Conservation (phyloP, 2,888 invertebrate genomes). For the Chalcosyrphus nemorum region DNA sequence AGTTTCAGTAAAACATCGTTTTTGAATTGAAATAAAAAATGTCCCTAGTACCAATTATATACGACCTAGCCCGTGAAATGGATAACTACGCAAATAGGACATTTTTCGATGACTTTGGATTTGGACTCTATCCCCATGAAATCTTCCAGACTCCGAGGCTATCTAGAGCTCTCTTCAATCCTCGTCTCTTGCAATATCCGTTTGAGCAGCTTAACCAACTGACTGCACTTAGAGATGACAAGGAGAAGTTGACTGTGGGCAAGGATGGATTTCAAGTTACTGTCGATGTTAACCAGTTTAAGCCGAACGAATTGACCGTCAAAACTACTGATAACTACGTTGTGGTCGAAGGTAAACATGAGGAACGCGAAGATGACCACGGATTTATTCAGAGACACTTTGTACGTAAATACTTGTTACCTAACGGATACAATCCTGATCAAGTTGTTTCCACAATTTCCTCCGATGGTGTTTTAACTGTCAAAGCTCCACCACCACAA, state of each 20-base stretch:
- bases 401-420: constrained; percentile 87
- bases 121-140: constrained; percentile 55
- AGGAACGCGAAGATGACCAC: constrained; percentile 86
- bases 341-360: constrained; percentile 88
- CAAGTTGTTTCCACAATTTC: constrained; percentile 87
- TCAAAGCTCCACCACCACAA: constrained; percentile 86
- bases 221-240: neutral
- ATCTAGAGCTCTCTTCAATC: constrained; percentile 74
- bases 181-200: constrained; percentile 87
- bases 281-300: constrained; percentile 88
- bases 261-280: constrained; percentile 86
- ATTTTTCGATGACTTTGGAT: constrained; percentile 47
- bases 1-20: neutral
- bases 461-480: constrained; percentile 86
- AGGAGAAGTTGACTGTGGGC: constrained; percentile 77
- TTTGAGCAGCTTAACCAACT: constrained; percentile 85
- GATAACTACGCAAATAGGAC: constrained; percentile 18
- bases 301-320: constrained; percentile 88
- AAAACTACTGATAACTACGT: constrained; percentile 87
- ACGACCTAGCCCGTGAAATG: constrained; percentile 34
- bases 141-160: constrained; percentile 38
- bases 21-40: constrained; percentile 1
- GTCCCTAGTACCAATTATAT: constrained; percentile 48
- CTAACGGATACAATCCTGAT: constrained; percentile 87
- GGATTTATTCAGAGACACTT: constrained; percentile 88